Evolutionary conservation across 2,113 vertebrate species (phyloP), one percentile per base, ranked within the genome.

Genomic region (Rhineura floridana): DNA sequence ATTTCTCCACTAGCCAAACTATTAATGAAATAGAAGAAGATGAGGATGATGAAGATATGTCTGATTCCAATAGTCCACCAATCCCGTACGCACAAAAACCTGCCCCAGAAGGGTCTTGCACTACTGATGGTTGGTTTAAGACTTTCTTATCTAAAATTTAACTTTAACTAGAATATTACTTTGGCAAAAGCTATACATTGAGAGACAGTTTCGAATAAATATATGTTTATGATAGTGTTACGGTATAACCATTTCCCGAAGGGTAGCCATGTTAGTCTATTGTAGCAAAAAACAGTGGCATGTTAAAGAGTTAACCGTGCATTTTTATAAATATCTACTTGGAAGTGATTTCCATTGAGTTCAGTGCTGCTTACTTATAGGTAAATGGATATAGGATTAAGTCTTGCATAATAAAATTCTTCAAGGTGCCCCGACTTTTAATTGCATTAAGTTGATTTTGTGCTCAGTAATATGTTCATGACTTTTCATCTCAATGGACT

Each of bases 31-130:
- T 96, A 94, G 97, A 98, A 91, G 97, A 98, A 87, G 98, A 98
- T 6, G 98, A 99, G 28, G 99, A 99, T 42, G 99, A 99, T 1
- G 99, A 99, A 23, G 98, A 99, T 0, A 97, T 98, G 95, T 99
- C 98, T 6, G 98, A 98, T 96, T 98, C 97, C 91, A 99, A 96
- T 96, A 99, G 98, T 93, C 98, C 99, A 82, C 98, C 98, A 3
- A 97, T 99, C 85, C 98, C 98, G 1, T 99, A 99, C 91, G 95
- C 98, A 25, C 98, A 99, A 94, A 97, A 98, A 87, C 97, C 98
- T 67, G 97, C 97, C 89, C 98, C 99, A 0, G 99, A 99, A 88
- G 99, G 99, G 85, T 99, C 98, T 97, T 99, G 99, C 97, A 98
- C 98, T 90, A 94, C 98, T 91, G 99, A 99, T 86, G 99, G 99